Base-by-base conservation (phyloP, 2,797 vertebrate genomes). In the Sylvia borin region DNA sequence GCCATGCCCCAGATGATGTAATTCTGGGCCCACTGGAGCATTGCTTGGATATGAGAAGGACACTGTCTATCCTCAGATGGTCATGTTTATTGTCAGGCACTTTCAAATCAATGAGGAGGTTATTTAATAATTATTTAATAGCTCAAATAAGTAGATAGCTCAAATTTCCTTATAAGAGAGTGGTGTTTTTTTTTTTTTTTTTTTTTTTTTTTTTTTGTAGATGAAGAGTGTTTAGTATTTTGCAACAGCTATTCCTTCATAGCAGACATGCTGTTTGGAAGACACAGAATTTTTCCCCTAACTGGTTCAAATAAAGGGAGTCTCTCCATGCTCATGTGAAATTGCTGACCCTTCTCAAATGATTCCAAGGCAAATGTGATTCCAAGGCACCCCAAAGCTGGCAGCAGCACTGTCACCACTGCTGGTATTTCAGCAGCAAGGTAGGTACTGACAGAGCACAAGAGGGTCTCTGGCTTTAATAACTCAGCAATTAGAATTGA, bases 401-500 rank as follows among this genome's bases (percentile, higher is more conserved):
- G 74, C 54, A 92, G 81, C 48, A 79, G 34, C 50, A 32, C 22
- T 5, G 5, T 27, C 3, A 4, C 24, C 54, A 26, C 57, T 48
- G 50, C 47, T 87, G 53, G 16, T 77, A 16, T 86, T 95, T 80
- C 86, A 88, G 50, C 76, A 92, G n/a, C 40, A 70, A 85, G 47
- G 48, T 82, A 81, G 34, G 62, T 31, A 91, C 66, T 25, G 36
- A 51, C 34, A 75, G 34, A 93, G 34, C 77, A 77, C 66, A 90
- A 92, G 22, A 92, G 53, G 22, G 26, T 80, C 79, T 80, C 83
- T 65, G 60, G 11, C 48, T 92, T 88, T 87, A 80, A 60, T 86
- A 91, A 93, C 92, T 83, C 71, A 53, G 32, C 78, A 87, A 95
- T 95, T 95, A 94, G 79, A 79, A 81, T 3, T 86, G 92, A 94